Conservation (phyloP, 2,888 invertebrate genomes). For the Odontomyia ornata region DNA sequence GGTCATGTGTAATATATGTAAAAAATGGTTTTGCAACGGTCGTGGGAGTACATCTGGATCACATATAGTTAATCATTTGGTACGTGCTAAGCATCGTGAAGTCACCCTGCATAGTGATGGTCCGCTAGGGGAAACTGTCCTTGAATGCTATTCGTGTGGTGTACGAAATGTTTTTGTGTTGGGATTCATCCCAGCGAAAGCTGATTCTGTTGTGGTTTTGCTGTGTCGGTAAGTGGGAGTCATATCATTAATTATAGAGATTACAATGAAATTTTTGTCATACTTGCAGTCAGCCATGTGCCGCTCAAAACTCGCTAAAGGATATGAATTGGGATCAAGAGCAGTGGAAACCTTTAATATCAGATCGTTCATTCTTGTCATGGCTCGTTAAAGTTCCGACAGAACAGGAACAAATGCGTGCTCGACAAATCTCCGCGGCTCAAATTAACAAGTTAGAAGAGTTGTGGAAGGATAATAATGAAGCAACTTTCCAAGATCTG, state of each 20-base stretch:
- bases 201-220: constrained; percentile 96
- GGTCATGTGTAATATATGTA: constrained; percentile 97
- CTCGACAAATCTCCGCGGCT: constrained; percentile 95
- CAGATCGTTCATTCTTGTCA: constrained; percentile 93
- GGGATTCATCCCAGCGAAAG: constrained; percentile 99
- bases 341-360: constrained; percentile 98
- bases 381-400: constrained; percentile 99
- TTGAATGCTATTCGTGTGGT: constrained; percentile 99
- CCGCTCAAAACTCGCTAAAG: constrained; percentile 94
- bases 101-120: constrained; percentile 97
- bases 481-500: constrained; percentile 97
- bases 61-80: constrained; percentile 98
- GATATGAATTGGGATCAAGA: constrained; percentile 99
- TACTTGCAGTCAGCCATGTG: constrained; percentile 84
- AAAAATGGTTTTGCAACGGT: constrained; percentile 99
- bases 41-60: constrained; percentile 97
- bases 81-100: constrained; percentile 99
- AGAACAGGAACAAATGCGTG: constrained; percentile 94
- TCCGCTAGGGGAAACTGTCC: constrained; percentile 94
- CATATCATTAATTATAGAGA: neutral
- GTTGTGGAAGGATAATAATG: constrained; percentile 97
- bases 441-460: constrained; percentile 99
- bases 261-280: neutral
- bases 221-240: constrained; percentile 77
- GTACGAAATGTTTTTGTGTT: constrained; percentile 97